phyloP scores from a whole-genome alignment of 2,888 invertebrate genomes.

The Hybos culiciformis region DNA sequence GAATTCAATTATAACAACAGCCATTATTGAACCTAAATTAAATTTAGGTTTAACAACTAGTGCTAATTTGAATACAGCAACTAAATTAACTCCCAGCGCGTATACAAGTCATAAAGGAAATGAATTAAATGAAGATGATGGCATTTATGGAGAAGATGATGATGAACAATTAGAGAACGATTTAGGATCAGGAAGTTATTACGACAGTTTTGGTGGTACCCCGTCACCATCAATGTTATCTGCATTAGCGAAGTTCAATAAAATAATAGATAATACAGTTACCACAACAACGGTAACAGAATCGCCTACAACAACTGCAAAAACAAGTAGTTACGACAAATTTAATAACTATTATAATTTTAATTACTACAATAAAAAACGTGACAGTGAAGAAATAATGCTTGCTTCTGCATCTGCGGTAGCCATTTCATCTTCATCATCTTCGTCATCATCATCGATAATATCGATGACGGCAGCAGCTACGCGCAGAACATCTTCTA shows the following conservation, averaged over 20 bases:
- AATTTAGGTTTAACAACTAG: neutral
- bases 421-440: constrained; percentile 28
- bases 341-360: constrained; percentile 9
- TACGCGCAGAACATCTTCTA: too few species aligned
- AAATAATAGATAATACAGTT: constrained; percentile 32
- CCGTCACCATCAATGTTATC: constrained; percentile 22
- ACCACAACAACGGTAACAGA: constrained; percentile 18
- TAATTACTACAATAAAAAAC: too few species aligned
- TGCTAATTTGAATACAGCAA: neutral
- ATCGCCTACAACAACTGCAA: constrained; percentile 13
- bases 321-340: constrained; percentile 16
- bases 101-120: too few species aligned
- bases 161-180: constrained; percentile 11
- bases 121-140: constrained; percentile 17
- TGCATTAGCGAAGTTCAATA: constrained; percentile 36
- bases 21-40: neutral
- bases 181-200: constrained; percentile 1
- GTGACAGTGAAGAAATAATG: too few species aligned
- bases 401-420: constrained; percentile 12
- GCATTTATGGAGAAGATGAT: constrained; percentile 22
- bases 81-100: constrained; percentile 7
- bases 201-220: constrained; percentile 13
- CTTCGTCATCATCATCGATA: constrained; percentile 19
- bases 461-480: neutral
- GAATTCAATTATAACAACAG: constrained; percentile 1